A percentile compares a stretch with the other conserved stretches of the same genome.
phyloP scores from a whole-genome alignment of 2,797 vertebrate species.

The Coendou prehensilis region DNA sequence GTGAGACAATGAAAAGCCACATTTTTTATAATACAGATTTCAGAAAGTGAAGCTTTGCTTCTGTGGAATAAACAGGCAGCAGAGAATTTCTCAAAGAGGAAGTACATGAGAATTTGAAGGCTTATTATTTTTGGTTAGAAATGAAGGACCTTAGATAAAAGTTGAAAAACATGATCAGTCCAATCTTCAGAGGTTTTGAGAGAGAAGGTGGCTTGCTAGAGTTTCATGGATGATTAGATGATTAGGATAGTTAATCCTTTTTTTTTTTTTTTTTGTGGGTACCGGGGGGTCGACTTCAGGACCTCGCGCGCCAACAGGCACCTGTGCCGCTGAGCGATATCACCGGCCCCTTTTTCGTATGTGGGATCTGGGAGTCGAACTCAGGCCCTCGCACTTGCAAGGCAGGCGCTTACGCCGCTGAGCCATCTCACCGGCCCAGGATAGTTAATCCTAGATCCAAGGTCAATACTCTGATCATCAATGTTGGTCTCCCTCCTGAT shows the following conservation, averaged over 20 bases:
- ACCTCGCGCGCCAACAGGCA: no score
- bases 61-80: conserved; percentile 46
- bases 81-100: conserved; percentile 20
- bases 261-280: no score
- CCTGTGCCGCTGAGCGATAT: no score
- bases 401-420: no score
- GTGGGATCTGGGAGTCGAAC: no score
- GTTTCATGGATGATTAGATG: neutral
- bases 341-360: no score
- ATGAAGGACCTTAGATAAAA: conserved; percentile 58
- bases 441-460: neutral
- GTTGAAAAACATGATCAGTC: conserved; percentile 25
- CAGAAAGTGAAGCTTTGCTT: conserved; percentile 58
- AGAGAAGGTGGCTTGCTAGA: neutral
- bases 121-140: conserved; percentile 67
- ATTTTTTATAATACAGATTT: conserved; percentile 62
- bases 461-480: neutral
- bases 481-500: neutral
- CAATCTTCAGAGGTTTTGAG: neutral
- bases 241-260: neutral
- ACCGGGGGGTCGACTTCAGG: no score
- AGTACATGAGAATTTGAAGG: neutral
- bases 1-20: neutral
- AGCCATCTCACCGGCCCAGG: no score
- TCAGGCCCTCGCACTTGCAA: no score